phyloP scores from a whole-genome alignment of 2,888 invertebrate genomes.

The Brachycybe producta region DNA sequence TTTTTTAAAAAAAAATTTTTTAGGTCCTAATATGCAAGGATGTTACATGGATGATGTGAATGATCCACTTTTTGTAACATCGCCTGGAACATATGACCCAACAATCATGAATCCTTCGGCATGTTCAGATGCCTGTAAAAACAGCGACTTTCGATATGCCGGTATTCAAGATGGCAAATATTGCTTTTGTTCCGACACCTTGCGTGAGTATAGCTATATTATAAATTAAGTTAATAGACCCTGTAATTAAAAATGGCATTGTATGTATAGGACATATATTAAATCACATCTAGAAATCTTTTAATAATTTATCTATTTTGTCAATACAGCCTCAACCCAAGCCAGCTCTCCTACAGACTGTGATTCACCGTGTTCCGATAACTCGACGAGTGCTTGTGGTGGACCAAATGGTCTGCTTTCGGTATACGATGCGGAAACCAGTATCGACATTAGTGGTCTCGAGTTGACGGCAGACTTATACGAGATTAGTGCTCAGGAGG shows the following conservation, averaged over 20 bases:
- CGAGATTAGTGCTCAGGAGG: slow-evolving; percentile 3
- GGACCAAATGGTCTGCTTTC: slow-evolving; percentile 8
- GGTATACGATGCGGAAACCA: slow-evolving; percentile 7
- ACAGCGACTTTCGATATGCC: slow-evolving; percentile 5
- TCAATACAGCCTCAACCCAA: not conserved
- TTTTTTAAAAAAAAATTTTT: too few relatives aligned
- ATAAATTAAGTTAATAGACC: not conserved
- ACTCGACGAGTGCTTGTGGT: slow-evolving; percentile 12
- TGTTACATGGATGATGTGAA: slow-evolving; percentile 8
- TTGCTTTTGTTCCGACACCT: slow-evolving; percentile 12
- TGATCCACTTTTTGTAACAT: slow-evolving; percentile 2
- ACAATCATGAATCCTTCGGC: slow-evolving; percentile 8
- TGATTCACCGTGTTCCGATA: slow-evolving; percentile 8
- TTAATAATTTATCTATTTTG: too few relatives aligned
- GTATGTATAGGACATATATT: too few relatives aligned
- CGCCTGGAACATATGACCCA: slow-evolving; percentile 12
- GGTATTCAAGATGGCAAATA: slow-evolving; percentile 15
- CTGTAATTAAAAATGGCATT: too few relatives aligned
- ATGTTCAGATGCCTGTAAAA: slow-evolving; percentile 11
- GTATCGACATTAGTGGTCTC: not conserved
- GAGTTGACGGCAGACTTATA: not conserved
- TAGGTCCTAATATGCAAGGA: slow-evolving; percentile 4
- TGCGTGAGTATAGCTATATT: not conserved
- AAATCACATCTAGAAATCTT: too few relatives aligned
- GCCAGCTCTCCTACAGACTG: not conserved